Evolutionary conservation across 2,797 vertebrate genomes (phyloP).

Genomic region (Eulemur mongoz): DNA sequence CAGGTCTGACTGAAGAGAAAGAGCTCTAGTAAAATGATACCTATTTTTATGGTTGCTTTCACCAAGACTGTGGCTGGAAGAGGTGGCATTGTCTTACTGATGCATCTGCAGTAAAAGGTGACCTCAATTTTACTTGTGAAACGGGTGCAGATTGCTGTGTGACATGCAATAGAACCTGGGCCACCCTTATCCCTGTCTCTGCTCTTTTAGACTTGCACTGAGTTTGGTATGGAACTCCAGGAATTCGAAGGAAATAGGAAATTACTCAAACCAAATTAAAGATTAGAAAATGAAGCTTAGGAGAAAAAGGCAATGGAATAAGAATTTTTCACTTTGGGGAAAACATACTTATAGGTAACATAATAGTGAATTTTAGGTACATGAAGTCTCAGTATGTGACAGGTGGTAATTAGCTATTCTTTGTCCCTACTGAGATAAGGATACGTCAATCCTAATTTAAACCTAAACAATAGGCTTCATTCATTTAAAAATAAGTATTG

Average conservation of each 20-base stretch:
- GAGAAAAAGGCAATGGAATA: neutral
- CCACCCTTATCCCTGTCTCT: neutral
- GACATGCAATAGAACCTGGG: neutral
- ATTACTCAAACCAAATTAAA: neutral
- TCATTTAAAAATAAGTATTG: neutral
- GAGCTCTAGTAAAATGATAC: neutral
- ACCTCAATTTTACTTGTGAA: slow-evolving; percentile 44
- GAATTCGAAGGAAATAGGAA: neutral
- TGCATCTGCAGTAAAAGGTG: neutral
- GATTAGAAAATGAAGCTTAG: slow-evolving; percentile 1
- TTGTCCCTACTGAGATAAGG: neutral
- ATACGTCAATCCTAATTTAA: neutral
- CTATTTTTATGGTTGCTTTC: slow-evolving; percentile 38
- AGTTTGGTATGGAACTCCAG: neutral
- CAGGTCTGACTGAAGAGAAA: neutral
- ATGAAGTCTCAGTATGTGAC: neutral
- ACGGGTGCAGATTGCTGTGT: neutral
- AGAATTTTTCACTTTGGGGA: neutral
- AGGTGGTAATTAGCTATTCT: neutral
- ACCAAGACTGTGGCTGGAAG: slow-evolving; percentile 6
- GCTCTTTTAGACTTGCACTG: neutral
- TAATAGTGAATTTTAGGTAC: neutral
- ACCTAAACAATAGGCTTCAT: neutral
- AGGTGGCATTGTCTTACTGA: neutral
- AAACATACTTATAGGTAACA: neutral